Conservation (phyloP, 2,113 vertebrate genomes). For the Lycaon pictus region DNA sequence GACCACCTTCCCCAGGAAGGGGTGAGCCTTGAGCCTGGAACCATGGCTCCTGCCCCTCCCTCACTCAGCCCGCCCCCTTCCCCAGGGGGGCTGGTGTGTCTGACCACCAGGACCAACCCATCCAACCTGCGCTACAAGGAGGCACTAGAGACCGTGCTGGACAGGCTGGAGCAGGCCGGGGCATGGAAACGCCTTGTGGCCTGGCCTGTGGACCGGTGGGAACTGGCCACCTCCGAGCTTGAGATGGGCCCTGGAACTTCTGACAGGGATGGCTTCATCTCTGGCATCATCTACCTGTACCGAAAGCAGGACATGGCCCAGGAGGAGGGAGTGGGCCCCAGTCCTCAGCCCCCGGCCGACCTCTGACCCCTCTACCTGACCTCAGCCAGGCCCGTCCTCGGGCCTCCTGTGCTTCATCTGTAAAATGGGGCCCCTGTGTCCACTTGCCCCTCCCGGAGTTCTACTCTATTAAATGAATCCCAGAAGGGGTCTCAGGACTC, state of each 20-base stretch:
- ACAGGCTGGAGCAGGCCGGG: conserved; percentile 86
- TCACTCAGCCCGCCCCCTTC: neutral
- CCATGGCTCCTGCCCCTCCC: neutral
- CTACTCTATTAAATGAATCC: conserved; percentile 36
- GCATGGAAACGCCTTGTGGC: conserved; percentile 87
- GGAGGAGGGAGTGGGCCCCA: neutral
- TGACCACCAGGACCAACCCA: conserved; percentile 92
- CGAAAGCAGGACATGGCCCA: conserved; percentile 77
- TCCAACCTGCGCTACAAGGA: conserved; percentile 91
- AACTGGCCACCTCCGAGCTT: conserved; percentile 87
- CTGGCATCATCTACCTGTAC: conserved; percentile 92
- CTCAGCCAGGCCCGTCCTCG: neutral
- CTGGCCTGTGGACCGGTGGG: conserved; percentile 90
- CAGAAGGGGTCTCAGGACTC: rapidly evolving
- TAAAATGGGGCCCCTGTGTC: neutral
- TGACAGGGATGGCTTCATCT: conserved; percentile 87
- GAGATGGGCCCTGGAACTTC: conserved; percentile 71
- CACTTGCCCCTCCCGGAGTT: neutral
- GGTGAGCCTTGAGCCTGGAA: neutral
- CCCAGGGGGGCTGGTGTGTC: conserved; percentile 92
- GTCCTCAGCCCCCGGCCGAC: neutral
- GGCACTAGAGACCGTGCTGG: conserved; percentile 86
- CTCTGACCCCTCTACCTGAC: neutral
- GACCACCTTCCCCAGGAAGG: neutral
- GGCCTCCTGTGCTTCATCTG: neutral